Base-by-base conservation (phyloP, 2,113 vertebrate genomes). In the Pseudorasbora parva region DNA sequence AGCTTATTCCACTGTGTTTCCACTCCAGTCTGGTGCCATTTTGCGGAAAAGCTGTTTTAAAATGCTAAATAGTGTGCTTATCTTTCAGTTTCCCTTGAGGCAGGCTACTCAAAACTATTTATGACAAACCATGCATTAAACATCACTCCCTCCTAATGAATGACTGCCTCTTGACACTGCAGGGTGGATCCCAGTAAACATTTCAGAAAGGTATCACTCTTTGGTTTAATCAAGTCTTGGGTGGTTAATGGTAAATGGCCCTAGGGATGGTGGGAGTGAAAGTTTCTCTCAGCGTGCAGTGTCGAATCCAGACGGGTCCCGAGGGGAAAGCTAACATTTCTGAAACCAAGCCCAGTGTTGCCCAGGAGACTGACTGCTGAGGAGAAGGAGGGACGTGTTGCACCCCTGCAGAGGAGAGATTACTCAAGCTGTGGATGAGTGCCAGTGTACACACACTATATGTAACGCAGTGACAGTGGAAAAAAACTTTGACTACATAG, bases 351-450 rank as follows among this genome's bases (percentile, higher is more conserved):
- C 71, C 66, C 45, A 49, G 54, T 43, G 64, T 81, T 82, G 82
- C 87, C 81, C 69, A 85, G 77, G 87, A 86, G 77, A 87, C 33
- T 7, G 43, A 5, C 33, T 33, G 30, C 80, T 78, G 51, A 77
- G 19, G 64, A 62, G 45, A 59, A 57, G 80, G 76, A 74, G 68
- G 82, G 74, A 62, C 79, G 66, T 57, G 78, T 71, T 60, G 82
- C 82, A 80, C 69, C 62, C 87, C 87, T 88, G 87, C 80, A 66
- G 83, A 59, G 81, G 83, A 25, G 75, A 77, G 83, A 87, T 88
- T 85, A 87, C 59, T 81, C 81, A 78, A 73, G 77, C 69, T 80
- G 57, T 84, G 84, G 78, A 80, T 69, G 72, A 79, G 81, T 83
- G 87, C 85, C 86, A 83, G 68, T 54, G 17, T 76, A 49, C 60